Percentiles rank a stretch among this genome's conserved stretches.
Evolutionary conservation across 2,113 vertebrate genomes (phyloP).

Genomic region (Uria lomvia): DNA sequence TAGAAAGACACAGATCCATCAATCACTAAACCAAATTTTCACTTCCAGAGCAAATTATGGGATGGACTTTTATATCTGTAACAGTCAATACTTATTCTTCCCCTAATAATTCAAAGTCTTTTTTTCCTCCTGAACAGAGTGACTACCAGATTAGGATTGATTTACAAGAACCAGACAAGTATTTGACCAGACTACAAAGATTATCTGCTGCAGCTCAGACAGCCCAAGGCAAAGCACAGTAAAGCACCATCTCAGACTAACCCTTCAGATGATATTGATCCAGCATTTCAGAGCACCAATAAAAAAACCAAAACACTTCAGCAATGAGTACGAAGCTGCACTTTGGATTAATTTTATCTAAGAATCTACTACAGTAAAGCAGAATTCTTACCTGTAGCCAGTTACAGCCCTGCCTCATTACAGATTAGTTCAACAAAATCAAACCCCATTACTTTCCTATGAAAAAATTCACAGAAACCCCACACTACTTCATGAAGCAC

Average conservation of each 20-base stretch:
- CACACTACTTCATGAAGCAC: not conserved
- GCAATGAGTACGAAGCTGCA: rapidly evolving
- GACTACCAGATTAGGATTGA: not conserved
- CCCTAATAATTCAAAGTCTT: not conserved
- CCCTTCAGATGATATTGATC: not conserved
- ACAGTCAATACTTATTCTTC: not conserved
- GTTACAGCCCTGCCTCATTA: not conserved
- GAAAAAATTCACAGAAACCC: not conserved
- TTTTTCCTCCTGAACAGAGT: not conserved
- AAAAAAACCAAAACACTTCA: not conserved
- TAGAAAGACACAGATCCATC: not conserved
- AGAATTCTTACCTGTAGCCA: not conserved
- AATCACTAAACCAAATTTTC: not conserved
- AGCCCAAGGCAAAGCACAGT: not conserved
- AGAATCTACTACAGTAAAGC: not conserved
- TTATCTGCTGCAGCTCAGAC: not conserved
- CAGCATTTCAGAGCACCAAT: not conserved
- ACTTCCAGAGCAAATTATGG: not conserved
- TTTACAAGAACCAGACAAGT: not conserved
- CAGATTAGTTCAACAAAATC: not conserved
- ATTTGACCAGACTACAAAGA: not conserved
- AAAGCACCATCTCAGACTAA: not conserved
- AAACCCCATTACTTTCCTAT: not conserved
- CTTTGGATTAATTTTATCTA: not conserved
- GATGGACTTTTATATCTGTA: not conserved